Evolutionary conservation across 2,113 vertebrate genomes (phyloP), one percentile per base, ranked within the genome.

Genomic region (Calyptommatus sinebrachiatus): DNA sequence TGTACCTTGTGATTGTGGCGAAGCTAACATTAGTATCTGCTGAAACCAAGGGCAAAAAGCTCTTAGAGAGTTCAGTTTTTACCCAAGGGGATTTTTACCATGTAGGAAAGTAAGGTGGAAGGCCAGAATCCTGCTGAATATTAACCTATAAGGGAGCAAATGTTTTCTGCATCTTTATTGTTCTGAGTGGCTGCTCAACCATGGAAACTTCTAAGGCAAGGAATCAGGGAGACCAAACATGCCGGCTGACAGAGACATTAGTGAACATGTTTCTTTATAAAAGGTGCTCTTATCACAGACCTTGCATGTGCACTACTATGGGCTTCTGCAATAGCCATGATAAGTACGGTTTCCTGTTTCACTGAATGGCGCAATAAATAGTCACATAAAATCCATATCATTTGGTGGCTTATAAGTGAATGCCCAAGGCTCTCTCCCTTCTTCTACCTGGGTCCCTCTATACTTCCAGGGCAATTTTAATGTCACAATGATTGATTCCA

Each of bases 381-480:
- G 85, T 92, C 83, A 87, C 87, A 91, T 91, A 92, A 93, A 92
- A 86, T 81, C 82, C 88, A 68, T 45, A 75, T 91, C 89, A 93
- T 94, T 92, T 83, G 41, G 84, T 76, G 87, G 69, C 84, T 94
- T 93, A n/a, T 75, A 90, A 91, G 75, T 88, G 86, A 94, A 88
- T 88, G 88, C 89, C 88, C 87, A 85, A 90, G 93, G 90, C 89
- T 90, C 91, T 76, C 87, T 87, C 84, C 80, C 90, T 88, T 69
- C 86, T 88, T 90, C 90, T 90, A 82, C 89, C 83, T 75, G 89
- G 71, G 86, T 82, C 84, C 82, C 83, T 41, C 35, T 87, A 83
- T 85, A 83, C 87, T 91, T 86, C 83, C 22, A 92, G 76, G 84
- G 76, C 80, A 86, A 89, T 88, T 86, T 87, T 5, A 0, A 18